Base-by-base conservation (phyloP, 2,797 vertebrate species). In the Sus cebifrons region DNA sequence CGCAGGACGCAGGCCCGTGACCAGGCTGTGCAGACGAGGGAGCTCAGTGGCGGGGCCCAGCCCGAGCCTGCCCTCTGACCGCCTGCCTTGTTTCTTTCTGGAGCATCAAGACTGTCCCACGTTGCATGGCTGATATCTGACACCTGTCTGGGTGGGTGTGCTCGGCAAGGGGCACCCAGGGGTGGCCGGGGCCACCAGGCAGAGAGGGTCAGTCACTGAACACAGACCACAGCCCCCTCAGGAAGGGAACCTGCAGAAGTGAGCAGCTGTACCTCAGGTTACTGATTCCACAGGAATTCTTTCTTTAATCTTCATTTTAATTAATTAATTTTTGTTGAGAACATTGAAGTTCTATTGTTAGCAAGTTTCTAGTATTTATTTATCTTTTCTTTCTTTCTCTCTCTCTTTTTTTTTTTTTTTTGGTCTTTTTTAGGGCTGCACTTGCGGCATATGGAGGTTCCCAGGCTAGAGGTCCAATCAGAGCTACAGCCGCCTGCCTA, bases 61-160 rank as follows among this genome's bases (percentile, higher is more conserved):
- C 82, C 32, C 0, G 1, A 71, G 27, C 23, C 20, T 1, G n/a
- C 77, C 40, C 3, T 17, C 7, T 1, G 1, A 3, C 36, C 36
- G 36, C 36, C 36, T 36, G 36, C 36, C 36, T 36, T 36, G 36
- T 36, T 36, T 36, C 36, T 36, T 54, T 83, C 44, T 1, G 6
- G 82, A 54, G 11, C 29, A 2, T 12, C 4, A n/a, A 12, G 21
- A 4, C 77, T 0, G 0, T 4, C 7, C 13, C 12, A 0, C 1
- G 1, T 40, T 3, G 1, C 0, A 1, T 13, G 70, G 64, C 20
- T 1, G 25, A 1, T 0, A 0, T 10, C 32, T 11, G 12, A 16
- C 25, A 64, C 36, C 32, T 17, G 6, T 60, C 29, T 18, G 58
- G 67, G 21, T 15, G 12, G 36, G 27, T 1, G 1, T 23, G 21